These are phyloP conservation scores for Taenaris catops DNA, from an alignment of 2,888 invertebrate species.

Conservation along the genomic window DNA sequence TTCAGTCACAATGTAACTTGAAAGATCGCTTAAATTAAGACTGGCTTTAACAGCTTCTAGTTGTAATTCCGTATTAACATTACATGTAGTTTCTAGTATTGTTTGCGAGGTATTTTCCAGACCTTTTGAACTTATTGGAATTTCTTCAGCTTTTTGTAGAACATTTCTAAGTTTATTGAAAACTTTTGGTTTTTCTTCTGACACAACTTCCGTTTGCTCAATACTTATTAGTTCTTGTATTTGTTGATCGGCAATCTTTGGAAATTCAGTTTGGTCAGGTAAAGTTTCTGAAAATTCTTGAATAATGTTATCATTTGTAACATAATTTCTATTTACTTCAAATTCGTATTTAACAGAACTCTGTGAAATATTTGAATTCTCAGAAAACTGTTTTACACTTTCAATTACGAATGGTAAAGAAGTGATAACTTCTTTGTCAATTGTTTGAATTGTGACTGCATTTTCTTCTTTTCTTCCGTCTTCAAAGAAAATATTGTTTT, in stretches of 20 bases:
- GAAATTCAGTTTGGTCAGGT: conserved; percentile 20
- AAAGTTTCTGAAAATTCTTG: conserved; percentile 39
- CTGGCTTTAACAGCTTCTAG: conserved; percentile 37
- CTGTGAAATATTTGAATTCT: conserved; percentile 29
- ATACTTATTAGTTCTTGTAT: conserved; percentile 43
- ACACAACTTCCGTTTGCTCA: conserved; percentile 39
- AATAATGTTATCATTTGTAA: conserved; percentile 39
- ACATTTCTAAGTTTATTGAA: conserved; percentile 28
- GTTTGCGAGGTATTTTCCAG: conserved; percentile 38
- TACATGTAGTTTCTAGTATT: conserved; percentile 38
- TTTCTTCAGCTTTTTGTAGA: conserved; percentile 40
- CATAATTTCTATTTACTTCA: conserved; percentile 45
- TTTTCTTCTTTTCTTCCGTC: conserved; percentile 37
- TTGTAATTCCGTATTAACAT: conserved; percentile 30
- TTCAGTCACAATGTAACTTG: conserved; percentile 45
- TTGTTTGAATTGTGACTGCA: conserved; percentile 32
- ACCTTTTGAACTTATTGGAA: conserved; percentile 39
- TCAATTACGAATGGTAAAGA: conserved; percentile 44
- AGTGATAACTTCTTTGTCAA: conserved; percentile 37
- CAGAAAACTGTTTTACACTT: conserved; percentile 31
- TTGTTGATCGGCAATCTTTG: conserved; percentile 35
- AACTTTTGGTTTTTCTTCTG: conserved; percentile 35
- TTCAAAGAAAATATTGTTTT: conserved; percentile 25
- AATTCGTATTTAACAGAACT: conserved; percentile 33
- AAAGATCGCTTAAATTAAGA: conserved; percentile 42